Evolutionary conservation across 2,888 invertebrate genomes (phyloP).

Genomic region (Scrobipalpa atriplicella): DNA sequence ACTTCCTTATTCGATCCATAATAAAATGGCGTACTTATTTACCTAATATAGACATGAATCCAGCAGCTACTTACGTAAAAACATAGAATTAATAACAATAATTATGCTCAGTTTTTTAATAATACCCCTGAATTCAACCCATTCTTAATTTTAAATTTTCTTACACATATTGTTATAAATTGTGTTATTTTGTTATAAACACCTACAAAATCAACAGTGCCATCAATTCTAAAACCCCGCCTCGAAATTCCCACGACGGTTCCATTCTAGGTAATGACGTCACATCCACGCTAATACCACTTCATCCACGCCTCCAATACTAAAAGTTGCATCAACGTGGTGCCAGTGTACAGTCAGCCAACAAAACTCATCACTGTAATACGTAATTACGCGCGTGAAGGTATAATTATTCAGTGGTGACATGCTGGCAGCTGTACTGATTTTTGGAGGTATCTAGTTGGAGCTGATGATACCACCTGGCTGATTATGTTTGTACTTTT

Average conservation of each 20-base stretch:
- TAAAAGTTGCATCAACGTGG: constrained; percentile 36
- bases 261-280: constrained; percentile 8
- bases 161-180: too few species aligned
- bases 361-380: constrained; percentile 61
- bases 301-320: constrained; percentile 16
- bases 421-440: constrained; percentile 34
- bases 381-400: constrained; percentile 62
- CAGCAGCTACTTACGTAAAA: too few species aligned
- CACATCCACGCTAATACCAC: neutral
- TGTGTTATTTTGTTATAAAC: too few species aligned
- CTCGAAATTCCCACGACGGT: constrained; percentile 9
- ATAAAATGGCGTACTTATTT: too few species aligned
- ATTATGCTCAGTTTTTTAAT: too few species aligned
- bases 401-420: constrained; percentile 33
- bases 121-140: too few species aligned
- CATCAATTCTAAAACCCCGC: neutral
- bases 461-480: constrained; percentile 50
- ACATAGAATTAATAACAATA: too few species aligned
- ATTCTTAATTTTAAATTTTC: too few species aligned
- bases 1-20: too few species aligned
- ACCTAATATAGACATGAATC: too few species aligned
- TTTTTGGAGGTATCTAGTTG: constrained; percentile 42
- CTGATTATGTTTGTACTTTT: neutral
- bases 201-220: neutral
- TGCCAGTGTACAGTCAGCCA: constrained; percentile 31